phyloP scores from a whole-genome alignment of 2,113 vertebrate species.

The Corythornis cristatus region DNA sequence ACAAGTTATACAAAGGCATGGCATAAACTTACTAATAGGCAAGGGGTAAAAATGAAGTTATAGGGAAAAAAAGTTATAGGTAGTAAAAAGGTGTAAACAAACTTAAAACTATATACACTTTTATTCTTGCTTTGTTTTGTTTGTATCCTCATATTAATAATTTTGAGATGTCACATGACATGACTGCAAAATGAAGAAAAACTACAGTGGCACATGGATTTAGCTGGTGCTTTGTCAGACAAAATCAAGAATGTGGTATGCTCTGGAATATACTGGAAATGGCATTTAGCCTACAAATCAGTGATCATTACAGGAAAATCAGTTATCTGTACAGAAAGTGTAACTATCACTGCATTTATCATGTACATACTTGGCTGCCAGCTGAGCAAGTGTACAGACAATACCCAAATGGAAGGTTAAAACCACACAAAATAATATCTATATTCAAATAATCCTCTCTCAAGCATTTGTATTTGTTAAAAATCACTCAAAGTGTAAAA shows the following conservation, averaged over 20 bases:
- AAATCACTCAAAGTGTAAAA: conserved; percentile 1
- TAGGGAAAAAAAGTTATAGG: background rate
- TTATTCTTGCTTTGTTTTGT: background rate
- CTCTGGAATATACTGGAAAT: background rate
- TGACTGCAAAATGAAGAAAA: background rate
- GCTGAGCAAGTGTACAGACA: background rate
- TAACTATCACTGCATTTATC: background rate
- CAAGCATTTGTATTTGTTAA: background rate
- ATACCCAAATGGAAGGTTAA: conserved; percentile 1
- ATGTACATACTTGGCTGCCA: accelerated
- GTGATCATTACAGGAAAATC: background rate
- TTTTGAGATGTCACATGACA: background rate
- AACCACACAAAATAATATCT: background rate
- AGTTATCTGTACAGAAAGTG: background rate
- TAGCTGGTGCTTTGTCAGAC: background rate
- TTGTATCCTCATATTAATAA: background rate
- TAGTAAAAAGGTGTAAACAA: background rate
- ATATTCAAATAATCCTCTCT: background rate
- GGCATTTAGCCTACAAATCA: background rate
- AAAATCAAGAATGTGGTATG: background rate
- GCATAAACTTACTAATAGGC: background rate
- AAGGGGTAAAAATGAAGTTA: background rate
- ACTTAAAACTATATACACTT: background rate
- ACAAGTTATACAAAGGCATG: background rate
- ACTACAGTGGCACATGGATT: background rate